Evolutionary conservation across 2,888 invertebrate genomes (phyloP).

Genomic region (Chloroclysta siterata): DNA sequence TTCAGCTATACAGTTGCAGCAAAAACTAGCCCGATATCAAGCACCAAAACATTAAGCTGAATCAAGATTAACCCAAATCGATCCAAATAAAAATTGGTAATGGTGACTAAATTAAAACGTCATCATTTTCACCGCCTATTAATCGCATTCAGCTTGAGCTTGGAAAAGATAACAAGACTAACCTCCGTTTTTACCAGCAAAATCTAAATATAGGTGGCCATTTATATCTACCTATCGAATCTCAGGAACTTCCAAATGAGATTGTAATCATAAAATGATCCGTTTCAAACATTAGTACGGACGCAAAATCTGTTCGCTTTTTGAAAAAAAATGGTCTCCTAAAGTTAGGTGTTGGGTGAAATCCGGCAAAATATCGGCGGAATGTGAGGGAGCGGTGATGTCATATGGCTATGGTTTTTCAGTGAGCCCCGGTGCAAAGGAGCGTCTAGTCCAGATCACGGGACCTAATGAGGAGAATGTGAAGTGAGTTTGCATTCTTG

Average conservation of each 20-base stretch:
- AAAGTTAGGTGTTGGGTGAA: conserved; percentile 14
- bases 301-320: not conserved
- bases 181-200: conserved; percentile 27
- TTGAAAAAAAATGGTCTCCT: conserved; percentile 13
- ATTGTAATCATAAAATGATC: not conserved
- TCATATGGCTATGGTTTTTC: conserved; percentile 65
- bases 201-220: conserved; percentile 13
- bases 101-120: conserved; percentile 25
- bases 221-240: conserved; percentile 2
- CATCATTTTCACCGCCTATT: conserved; percentile 54
- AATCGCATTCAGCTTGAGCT: conserved; percentile 69
- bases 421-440: conserved; percentile 98
- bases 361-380: conserved; percentile 11
- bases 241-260: not conserved
- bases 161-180: conserved; percentile 49
- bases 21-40: too few species aligned
- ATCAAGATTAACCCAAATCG: not conserved
- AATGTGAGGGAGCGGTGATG: conserved; percentile 34
- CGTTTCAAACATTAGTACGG: not conserved
- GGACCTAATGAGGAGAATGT: conserved; percentile 97
- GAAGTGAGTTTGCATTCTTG: conserved; percentile 83
- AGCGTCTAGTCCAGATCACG: conserved; percentile 97
- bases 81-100: not conserved
- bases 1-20: too few species aligned
- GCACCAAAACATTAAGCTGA: not conserved